A percentile compares a stretch with the other conserved stretches of the same genome.
Conservation (phyloP, 2,888 invertebrate genomes). For the Onthophagus sagittarius region DNA sequence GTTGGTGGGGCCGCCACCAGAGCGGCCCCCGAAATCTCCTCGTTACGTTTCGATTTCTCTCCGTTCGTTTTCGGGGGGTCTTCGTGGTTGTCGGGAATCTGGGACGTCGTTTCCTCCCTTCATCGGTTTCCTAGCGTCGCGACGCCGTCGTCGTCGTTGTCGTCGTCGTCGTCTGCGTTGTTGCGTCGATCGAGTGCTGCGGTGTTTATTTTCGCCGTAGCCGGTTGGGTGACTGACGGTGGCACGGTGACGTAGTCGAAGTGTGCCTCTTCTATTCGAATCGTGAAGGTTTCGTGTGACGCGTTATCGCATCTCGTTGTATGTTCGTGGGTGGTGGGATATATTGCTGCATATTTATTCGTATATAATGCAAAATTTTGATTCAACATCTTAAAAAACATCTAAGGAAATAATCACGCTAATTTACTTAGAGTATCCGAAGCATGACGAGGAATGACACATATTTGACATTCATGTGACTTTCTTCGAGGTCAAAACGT, state of each 20-base stretch:
- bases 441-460: constrained; percentile 4
- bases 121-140: background rate
- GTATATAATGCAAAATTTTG: background rate
- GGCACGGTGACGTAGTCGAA: background rate
- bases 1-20: background rate
- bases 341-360: background rate
- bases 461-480: constrained; percentile 12
- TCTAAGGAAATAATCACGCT: constrained; percentile 1
- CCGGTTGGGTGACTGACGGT: background rate
- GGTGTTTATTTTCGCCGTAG: constrained; percentile 10
- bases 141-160: background rate
- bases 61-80: background rate
- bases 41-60: background rate
- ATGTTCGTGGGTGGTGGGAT: background rate
- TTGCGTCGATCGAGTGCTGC: background rate
- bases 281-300: constrained; percentile 3
- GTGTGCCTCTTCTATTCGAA: background rate
- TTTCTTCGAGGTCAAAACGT: constrained; percentile 5
- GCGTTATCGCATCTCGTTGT: background rate
- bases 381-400: background rate
- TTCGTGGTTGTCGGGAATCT: background rate
- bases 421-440: background rate
- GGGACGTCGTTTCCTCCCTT: background rate
- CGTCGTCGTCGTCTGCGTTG: background rate
- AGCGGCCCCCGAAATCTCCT: background rate